A percentile compares a stretch with the other conserved stretches of the same genome.
Evolutionary conservation across 2,113 vertebrate species (phyloP).

Genomic region (Hippocampus mohnikei): DNA sequence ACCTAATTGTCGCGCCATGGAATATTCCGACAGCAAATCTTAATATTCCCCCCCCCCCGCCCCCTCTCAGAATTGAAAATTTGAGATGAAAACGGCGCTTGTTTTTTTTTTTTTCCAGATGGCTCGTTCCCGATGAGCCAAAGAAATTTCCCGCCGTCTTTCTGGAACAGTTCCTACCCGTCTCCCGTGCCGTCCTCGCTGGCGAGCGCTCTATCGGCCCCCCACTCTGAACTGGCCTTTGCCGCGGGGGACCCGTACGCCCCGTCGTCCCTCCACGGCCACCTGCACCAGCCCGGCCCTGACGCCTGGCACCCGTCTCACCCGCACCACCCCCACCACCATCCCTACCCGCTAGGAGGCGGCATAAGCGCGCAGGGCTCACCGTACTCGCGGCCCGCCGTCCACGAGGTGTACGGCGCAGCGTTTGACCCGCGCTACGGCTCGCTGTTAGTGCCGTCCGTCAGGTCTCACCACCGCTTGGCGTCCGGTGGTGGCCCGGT

Average conservation of each 20-base stretch:
- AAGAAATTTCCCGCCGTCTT: slow-evolving; percentile 91
- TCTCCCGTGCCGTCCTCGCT: slow-evolving; percentile 76
- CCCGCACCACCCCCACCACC: slow-evolving; percentile 83
- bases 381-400: slow-evolving; percentile 78
- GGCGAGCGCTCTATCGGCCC: slow-evolving; percentile 75
- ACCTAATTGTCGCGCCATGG: too few species aligned
- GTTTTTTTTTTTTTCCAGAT: slow-evolving; percentile 65
- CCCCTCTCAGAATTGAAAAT: background rate
- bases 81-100: background rate
- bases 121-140: slow-evolving; percentile 94
- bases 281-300: slow-evolving; percentile 86
- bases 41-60: too few species aligned
- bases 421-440: slow-evolving; percentile 90
- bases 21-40: too few species aligned
- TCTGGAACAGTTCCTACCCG: slow-evolving; percentile 97
- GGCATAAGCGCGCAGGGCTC: slow-evolving; percentile 80
- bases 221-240: slow-evolving; percentile 87
- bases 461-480: slow-evolving; percentile 86
- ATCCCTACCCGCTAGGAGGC: slow-evolving; percentile 83
- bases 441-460: slow-evolving; percentile 86
- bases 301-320: slow-evolving; percentile 88
- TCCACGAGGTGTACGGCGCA: slow-evolving; percentile 91
- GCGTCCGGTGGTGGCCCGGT: slow-evolving; percentile 67
- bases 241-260: slow-evolving; percentile 81
- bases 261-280: slow-evolving; percentile 81